phyloP scores from a whole-genome alignment of 2,797 vertebrate species.

The Sardinella longiceps region DNA sequence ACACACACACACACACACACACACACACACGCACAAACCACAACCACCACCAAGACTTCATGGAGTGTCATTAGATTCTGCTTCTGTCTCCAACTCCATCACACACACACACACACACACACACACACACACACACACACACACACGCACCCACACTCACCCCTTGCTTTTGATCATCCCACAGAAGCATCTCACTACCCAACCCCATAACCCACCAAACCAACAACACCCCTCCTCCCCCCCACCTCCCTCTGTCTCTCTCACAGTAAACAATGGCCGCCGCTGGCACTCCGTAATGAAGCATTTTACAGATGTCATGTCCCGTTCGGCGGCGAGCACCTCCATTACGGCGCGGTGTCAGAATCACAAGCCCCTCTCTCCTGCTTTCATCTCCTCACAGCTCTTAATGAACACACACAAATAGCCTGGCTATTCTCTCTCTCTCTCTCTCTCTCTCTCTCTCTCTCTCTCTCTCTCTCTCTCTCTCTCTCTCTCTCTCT shows the following conservation, averaged over 20 bases:
- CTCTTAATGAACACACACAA: constrained; percentile 66
- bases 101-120: constrained; percentile 27
- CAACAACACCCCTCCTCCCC: background rate
- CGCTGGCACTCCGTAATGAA: constrained; percentile 63
- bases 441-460: constrained; percentile 28
- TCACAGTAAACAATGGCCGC: constrained; percentile 67
- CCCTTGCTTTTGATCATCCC: constrained; percentile 65
- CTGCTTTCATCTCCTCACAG: constrained; percentile 69
- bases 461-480: constrained; percentile 41
- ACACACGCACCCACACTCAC: background rate
- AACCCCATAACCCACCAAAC: background rate
- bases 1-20: background rate
- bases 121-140: constrained; percentile 27
- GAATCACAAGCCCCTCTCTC: constrained; percentile 57
- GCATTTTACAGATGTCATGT: constrained; percentile 68
- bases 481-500: background rate
- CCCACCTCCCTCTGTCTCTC: constrained; percentile 48
- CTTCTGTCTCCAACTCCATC: constrained; percentile 25
- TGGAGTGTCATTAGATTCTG: constrained; percentile 53
- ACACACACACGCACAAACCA: background rate
- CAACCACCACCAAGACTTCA: constrained; percentile 22
- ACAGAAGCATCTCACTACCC: background rate
- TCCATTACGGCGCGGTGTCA: constrained; percentile 66
- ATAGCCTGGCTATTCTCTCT: background rate
- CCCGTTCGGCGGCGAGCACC: constrained; percentile 51